phyloP scores from a whole-genome alignment of 1,140 invertebrate genomes.

The Neelides sp. region DNA sequence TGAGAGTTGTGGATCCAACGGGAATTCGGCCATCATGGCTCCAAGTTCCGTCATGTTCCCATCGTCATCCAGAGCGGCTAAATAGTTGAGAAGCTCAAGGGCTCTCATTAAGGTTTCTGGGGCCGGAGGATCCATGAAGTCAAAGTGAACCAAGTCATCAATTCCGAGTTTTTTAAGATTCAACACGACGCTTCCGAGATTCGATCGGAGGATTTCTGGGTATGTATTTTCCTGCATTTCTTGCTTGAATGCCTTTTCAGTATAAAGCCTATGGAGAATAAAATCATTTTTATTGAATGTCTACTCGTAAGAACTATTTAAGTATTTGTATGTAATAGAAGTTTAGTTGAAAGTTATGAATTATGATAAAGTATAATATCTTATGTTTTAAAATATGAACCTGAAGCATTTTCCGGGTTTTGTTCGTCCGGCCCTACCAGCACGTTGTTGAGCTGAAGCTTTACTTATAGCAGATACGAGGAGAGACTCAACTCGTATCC shows the following conservation, averaged over 20 bases:
- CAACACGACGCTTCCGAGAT: conserved; percentile 91
- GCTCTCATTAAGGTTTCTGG: conserved; percentile 99
- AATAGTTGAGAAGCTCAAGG: conserved; percentile 91
- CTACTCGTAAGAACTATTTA: background rate
- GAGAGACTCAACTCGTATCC: conserved; percentile 92
- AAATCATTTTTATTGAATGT: conserved; percentile 3
- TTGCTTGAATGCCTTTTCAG: conserved; percentile 94
- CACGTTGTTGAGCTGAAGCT: conserved; percentile 96
- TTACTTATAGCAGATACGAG: conserved; percentile 97
- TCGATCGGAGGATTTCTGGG: conserved; percentile 94
- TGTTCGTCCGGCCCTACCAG: conserved; percentile 92
- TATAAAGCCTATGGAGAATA: conserved; percentile 67
- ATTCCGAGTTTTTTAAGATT: conserved; percentile 98
- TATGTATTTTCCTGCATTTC: conserved; percentile 99
- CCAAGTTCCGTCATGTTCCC: conserved; percentile 88
- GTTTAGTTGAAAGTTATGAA: too few relatives aligned
- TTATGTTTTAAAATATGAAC: conserved; percentile 36
- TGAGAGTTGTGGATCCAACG: conserved; percentile 93
- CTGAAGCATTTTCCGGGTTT: conserved; percentile 92
- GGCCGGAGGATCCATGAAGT: conserved; percentile 99
- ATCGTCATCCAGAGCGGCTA: conserved; percentile 92
- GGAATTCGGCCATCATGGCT: conserved; percentile 99
- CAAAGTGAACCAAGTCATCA: conserved; percentile 98
- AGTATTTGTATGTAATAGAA: background rate
- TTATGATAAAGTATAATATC: too few relatives aligned